A percentile compares a stretch with the other conserved stretches of the same genome.
Conservation (phyloP, 92 coral and sea anemone species). For the Zoanthus solanderi region DNA sequence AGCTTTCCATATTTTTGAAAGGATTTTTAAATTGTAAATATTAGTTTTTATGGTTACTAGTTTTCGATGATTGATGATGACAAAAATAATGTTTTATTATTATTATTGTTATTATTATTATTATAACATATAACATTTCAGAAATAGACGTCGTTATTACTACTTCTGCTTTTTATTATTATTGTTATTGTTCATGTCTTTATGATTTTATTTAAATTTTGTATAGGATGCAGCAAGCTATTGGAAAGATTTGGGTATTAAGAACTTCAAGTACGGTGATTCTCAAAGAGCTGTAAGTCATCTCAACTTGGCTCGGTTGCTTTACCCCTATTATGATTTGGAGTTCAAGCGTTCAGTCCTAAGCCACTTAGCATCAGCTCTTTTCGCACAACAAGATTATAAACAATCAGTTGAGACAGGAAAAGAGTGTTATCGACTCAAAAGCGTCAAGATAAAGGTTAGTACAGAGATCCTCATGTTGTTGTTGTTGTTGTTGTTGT, state of each 20-base stretch:
- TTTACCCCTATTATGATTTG: neutral
- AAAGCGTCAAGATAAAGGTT: constrained; percentile 7
- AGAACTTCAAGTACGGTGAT: neutral
- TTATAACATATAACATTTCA: too few species aligned
- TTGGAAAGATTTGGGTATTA: constrained; percentile 34
- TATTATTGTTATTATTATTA: too few species aligned
- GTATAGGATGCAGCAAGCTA: constrained; percentile 5
- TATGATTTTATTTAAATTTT: too few species aligned
- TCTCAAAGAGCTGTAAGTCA: neutral
- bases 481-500: too few species aligned
- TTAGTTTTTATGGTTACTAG: too few species aligned
- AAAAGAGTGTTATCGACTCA: neutral
- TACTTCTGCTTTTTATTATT: too few species aligned
- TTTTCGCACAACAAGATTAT: constrained; percentile 1
- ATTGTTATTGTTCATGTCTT: too few species aligned
- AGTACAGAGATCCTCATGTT: neutral
- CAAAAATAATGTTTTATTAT: too few species aligned
- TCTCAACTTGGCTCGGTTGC: constrained; percentile 11
- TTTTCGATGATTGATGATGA: too few species aligned
- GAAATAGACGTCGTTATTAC: too few species aligned
- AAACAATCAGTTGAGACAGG: constrained; percentile 22
- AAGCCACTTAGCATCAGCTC: constrained; percentile 38
- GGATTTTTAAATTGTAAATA: too few species aligned
- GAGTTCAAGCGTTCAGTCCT: constrained; percentile 44
- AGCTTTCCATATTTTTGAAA: too few species aligned